Conservation (phyloP, 2,113 vertebrate species). For the Antigone vipio region DNA sequence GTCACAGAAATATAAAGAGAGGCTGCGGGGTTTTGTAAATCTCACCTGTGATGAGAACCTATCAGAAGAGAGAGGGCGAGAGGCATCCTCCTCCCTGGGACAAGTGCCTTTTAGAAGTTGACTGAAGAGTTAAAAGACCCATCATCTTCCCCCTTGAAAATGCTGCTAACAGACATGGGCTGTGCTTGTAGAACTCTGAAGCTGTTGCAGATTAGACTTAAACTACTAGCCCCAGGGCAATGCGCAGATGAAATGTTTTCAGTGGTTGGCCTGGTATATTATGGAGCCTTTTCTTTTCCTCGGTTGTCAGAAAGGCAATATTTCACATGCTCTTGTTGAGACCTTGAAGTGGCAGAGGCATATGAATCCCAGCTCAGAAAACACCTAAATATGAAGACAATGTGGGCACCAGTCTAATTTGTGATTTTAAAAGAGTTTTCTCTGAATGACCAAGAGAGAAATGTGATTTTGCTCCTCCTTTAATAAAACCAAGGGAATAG, state of each 20-base stretch:
- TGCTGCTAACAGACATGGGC: neutral
- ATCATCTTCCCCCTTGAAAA: neutral
- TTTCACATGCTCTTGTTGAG: neutral
- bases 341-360: neutral
- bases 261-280: neutral
- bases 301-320: neutral
- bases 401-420: neutral
- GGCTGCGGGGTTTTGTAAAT: neutral
- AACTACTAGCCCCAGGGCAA: neutral
- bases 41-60: neutral
- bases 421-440: neutral
- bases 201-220: neutral
- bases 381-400: neutral
- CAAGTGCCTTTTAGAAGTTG: neutral
- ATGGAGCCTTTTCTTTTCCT: neutral
- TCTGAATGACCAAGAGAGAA: neutral
- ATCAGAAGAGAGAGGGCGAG: accelerated
- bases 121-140: neutral
- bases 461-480: neutral
- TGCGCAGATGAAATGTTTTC: neutral
- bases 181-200: neutral
- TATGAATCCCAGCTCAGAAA: neutral
- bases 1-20: neutral
- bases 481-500: neutral
- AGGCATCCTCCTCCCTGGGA: neutral